Conservation (phyloP, 64 coral and sea anemone genomes). For the Actinia equina region DNA sequence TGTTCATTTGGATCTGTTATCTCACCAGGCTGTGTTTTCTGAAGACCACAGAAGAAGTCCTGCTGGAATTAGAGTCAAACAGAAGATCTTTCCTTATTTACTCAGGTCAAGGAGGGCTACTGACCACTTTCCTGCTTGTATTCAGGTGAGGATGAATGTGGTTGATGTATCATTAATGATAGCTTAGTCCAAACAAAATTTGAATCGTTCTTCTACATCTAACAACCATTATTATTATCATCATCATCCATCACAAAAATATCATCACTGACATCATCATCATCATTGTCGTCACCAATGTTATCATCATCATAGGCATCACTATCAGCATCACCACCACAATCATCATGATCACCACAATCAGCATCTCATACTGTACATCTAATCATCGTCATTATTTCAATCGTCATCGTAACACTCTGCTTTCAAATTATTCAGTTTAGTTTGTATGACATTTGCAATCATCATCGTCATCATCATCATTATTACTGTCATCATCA, state of each 20-base stretch:
- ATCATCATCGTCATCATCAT: background rate
- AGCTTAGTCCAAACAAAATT: too few relatives aligned
- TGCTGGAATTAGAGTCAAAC: conserved; percentile 71
- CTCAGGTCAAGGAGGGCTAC: conserved; percentile 78
- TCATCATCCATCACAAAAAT: background rate
- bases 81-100: conserved; percentile 88
- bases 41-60: conserved; percentile 50
- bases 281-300: background rate
- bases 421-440: too few relatives aligned
- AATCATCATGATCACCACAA: background rate
- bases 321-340: background rate
- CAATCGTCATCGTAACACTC: too few relatives aligned
- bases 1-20: background rate
- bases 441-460: too few relatives aligned
- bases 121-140: conserved; percentile 92
- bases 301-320: background rate
- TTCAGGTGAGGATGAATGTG: conserved; percentile 51
- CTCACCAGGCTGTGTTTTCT: conserved; percentile 30
- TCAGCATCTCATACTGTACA: background rate
- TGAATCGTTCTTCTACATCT: background rate
- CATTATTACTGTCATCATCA: background rate
- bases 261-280: background rate
- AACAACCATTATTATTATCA: background rate
- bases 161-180: background rate
- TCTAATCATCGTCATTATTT: background rate